Base-by-base conservation (phyloP, 2,888 invertebrate species). In the Patella pellucida region DNA sequence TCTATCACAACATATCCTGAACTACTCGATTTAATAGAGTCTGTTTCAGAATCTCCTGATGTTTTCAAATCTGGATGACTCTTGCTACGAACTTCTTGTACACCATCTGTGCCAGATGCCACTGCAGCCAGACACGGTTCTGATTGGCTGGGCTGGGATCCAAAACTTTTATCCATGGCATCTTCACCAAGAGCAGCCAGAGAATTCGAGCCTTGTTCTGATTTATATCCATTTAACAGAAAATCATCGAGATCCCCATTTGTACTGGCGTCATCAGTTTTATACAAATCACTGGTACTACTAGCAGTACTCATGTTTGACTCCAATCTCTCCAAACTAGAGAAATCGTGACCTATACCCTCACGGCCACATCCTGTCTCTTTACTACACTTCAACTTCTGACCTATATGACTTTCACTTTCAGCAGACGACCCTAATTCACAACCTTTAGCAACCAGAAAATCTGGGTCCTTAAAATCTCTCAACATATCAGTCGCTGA, bases 1-100 rank as follows among this genome's bases (percentile, higher is more conserved):
- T 86, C 85, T 52, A 97, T 93, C 83, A 97, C 93, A 2, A 96
- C 96, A 91, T 97, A 97, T 41, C 96, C 96, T 89, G 97, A 96
- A 0, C 96, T 96, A 23, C 97, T 93, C 15, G 85, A 85, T 67
- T 79, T 76, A 12, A 76, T 67, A n/a, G 79, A 69, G 54, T 78
- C 78, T 11, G 69, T 67, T 31, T 80, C 79, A 31, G 56, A 56
- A 14, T 79, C 78, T 4, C 69, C 80, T 3, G 70, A 75, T 4
- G 23, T 27, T 74, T 83, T 82, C 16, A 81, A 56, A 23, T 83
- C 82, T 12, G 78, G 80, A 16, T 83, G 82, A 76, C 81, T 82
- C 51, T 74, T 77, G 73, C 82, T 83, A 5, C 78, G 68, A 68
- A 41, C 69, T 52, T 77, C 78, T 67, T 51, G 76, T 19, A 67